Percentiles rank a stretch among this genome's conserved stretches.
Conservation (phyloP, 2,888 invertebrate genomes). For the Priocnemis perturbator region DNA sequence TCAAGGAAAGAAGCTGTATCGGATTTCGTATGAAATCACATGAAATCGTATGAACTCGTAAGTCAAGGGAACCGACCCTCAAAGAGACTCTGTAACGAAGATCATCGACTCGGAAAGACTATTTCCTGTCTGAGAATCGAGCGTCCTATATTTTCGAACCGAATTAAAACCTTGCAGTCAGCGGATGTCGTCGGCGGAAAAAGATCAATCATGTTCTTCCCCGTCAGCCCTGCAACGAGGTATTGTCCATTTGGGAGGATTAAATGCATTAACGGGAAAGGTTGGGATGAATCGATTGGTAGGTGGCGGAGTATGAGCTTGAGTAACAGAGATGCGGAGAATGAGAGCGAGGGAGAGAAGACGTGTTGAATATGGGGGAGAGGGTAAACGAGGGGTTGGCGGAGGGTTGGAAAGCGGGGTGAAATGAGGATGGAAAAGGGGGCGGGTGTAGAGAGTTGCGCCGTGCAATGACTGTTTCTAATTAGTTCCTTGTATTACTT, state of each 20-base stretch:
- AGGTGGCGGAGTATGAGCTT: neutral
- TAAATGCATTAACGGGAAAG: neutral
- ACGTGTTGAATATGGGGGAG: neutral
- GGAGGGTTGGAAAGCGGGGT: neutral
- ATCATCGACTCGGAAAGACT: no score
- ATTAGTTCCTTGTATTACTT: slow-evolving; percentile 67
- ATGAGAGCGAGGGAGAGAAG: neutral
- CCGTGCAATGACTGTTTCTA: slow-evolving; percentile 58
- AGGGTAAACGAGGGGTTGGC: neutral
- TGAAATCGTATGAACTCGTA: no score
- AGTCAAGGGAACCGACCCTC: no score
- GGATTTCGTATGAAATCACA: no score
- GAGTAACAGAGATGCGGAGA: neutral
- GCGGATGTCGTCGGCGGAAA: no score
- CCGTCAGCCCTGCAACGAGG: no score
- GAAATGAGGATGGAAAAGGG: neutral
- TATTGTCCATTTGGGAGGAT: neutral
- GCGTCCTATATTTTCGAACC: no score
- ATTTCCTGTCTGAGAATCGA: no score
- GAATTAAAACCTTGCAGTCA: no score
- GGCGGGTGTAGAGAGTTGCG: neutral
- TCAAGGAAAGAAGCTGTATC: no score
- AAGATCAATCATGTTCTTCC: no score
- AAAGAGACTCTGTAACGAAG: no score
- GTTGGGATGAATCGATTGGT: neutral